Conservation (phyloP, 2,888 invertebrate species). For the Strigamia crassipes region DNA sequence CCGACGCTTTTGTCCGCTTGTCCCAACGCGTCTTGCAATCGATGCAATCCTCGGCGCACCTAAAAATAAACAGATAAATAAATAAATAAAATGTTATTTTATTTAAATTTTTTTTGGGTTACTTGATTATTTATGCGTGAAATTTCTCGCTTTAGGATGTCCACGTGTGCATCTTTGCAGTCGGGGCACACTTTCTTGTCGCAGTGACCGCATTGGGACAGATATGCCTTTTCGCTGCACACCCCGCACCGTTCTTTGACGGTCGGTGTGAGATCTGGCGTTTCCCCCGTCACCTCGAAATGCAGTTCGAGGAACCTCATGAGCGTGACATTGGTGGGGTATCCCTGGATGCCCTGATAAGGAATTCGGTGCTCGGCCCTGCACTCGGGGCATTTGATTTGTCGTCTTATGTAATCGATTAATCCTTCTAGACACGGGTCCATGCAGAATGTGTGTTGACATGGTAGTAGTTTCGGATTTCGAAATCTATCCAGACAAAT, state of each 20-base stretch:
- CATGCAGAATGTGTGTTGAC: constrained; percentile 99
- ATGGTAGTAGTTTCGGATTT: constrained; percentile 97
- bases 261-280: constrained; percentile 52
- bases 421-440: constrained; percentile 98
- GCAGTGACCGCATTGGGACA: constrained; percentile 89
- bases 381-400: constrained; percentile 98
- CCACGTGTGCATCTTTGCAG: constrained; percentile 92
- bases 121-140: constrained; percentile 82
- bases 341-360: constrained; percentile 90
- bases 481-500: constrained; percentile 96
- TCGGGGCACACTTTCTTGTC: constrained; percentile 96
- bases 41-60: constrained; percentile 74
- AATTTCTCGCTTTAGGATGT: constrained; percentile 89
- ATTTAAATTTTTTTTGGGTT: constrained; percentile 67
- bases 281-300: constrained; percentile 71
- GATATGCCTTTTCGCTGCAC: constrained; percentile 89
- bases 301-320: constrained; percentile 93
- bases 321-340: constrained; percentile 94
- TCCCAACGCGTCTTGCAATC: constrained; percentile 82
- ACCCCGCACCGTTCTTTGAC: constrained; percentile 74
- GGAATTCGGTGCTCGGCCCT: constrained; percentile 95
- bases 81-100: no score
- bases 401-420: constrained; percentile 90
- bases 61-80: constrained; percentile 53
- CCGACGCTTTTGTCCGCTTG: constrained; percentile 80